Evolutionary conservation across 2,888 invertebrate species (phyloP), one percentile per base, ranked within the genome.

Genomic region (Sipha maydis): DNA sequence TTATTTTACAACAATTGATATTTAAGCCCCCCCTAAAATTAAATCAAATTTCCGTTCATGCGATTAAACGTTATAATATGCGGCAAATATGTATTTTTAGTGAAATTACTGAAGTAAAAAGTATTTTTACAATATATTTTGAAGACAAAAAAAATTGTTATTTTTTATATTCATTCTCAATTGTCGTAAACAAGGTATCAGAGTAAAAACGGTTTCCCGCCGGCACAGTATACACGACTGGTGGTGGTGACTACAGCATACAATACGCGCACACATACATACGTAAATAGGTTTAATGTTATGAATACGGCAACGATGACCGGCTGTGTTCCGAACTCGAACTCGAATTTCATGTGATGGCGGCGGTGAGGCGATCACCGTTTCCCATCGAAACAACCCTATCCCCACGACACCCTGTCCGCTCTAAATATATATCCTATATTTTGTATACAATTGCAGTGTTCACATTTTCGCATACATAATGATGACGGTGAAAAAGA

Each of bases 341-440:
- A 31, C 84, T 61, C 84, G 31, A 61, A 84, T 84, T 84, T 76
- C 84, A 48, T 38, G n/a, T 7, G 56, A 9, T 9, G 56, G n/a
- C 28, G 34, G 73, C 25, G 3, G 61, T 25, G 61, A 38, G 61
- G 41, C 67, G 25, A 7, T 71, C 31, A 83, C 54, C 71, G 83
- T 83, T 83, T 83, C 83, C 83, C 83, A 75, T 54, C 83, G 54
- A 19, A 9, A 34, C 83, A 83, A 83, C 84, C 75, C 76, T 76
- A 75, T 75, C 83, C 48, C 11, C 41, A 19, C 48, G 11, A 48
- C 17, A 77, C 41, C 38, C 82, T 19, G 34, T 41, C 61, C 61
- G 28, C 61, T 34, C 14, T 14, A 19, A 19, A 34, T 25, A 38
- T 41, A 56, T 14, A 56, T 21, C 19, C 1, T 21, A 56, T 5